Conservation (phyloP, 37 sponge, comb jelly and placozoan species). For the Halisarca cf. caerulea region DNA sequence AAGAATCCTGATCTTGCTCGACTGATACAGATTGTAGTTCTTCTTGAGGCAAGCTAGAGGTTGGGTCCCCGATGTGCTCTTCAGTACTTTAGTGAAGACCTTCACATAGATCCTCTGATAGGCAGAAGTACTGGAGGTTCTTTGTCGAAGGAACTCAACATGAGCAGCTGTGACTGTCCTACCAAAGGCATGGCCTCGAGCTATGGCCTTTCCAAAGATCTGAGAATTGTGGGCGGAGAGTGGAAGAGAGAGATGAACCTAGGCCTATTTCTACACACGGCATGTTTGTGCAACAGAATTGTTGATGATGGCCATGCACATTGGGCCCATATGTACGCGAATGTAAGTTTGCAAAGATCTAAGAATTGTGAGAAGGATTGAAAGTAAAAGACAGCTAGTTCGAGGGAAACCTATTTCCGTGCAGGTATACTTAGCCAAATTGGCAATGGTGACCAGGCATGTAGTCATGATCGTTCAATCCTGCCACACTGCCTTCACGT, state of each 20-base stretch:
- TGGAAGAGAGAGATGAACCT: background rate
- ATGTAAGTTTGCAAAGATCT: too few species aligned
- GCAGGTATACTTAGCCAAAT: too few species aligned
- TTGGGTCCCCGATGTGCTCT: background rate
- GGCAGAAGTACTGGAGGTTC: background rate
- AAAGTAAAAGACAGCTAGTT: too few species aligned
- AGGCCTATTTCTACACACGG: background rate
- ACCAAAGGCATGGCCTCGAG: conserved; percentile 54
- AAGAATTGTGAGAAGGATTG: too few species aligned
- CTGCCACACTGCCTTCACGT: too few species aligned
- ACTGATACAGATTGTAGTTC: background rate
- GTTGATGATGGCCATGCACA: too few species aligned
- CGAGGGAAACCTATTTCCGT: too few species aligned
- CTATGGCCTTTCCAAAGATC: conserved; percentile 42
- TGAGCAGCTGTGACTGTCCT: conserved; percentile 24
- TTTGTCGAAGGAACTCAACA: conserved; percentile 12
- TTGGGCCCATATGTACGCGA: too few species aligned
- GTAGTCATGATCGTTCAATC: too few species aligned
- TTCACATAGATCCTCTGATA: conserved; percentile 38
- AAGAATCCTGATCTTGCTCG: background rate
- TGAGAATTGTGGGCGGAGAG: background rate
- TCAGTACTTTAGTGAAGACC: conserved; percentile 37
- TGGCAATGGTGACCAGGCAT: too few species aligned
- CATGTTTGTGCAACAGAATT: too few species aligned
- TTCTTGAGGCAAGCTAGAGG: background rate